Evolutionary conservation across 2,797 vertebrate species (phyloP).

Genomic region (Phalloptychus januarius): DNA sequence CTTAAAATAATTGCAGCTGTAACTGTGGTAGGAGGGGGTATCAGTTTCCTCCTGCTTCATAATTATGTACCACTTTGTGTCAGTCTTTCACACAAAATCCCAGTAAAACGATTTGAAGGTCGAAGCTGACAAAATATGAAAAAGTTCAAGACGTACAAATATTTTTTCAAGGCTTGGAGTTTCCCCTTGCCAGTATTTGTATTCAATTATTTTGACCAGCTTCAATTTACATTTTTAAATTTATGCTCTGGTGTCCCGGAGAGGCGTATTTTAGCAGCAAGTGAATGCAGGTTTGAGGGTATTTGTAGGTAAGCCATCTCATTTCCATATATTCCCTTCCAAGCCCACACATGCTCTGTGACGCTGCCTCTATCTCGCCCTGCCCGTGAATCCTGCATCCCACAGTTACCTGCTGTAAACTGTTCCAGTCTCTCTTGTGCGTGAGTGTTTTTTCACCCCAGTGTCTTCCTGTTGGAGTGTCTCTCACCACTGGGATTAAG

Average conservation of each 20-base stretch:
- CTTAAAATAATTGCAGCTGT: neutral
- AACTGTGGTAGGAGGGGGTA: neutral
- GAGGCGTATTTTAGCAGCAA: slow-evolving; percentile 44
- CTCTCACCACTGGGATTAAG: slow-evolving; percentile 81
- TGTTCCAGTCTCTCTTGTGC: slow-evolving; percentile 69
- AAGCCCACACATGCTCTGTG: slow-evolving; percentile 35
- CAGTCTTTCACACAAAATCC: neutral
- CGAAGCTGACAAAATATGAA: neutral
- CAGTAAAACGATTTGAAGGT: neutral
- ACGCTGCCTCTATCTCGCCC: slow-evolving; percentile 45
- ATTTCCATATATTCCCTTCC: slow-evolving; percentile 59
- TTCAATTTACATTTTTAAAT: slow-evolving; percentile 58
- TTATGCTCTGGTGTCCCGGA: slow-evolving; percentile 39
- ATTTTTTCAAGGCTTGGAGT: slow-evolving; percentile 15
- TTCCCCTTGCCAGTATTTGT: slow-evolving; percentile 36
- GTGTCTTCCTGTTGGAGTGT: slow-evolving; percentile 74
- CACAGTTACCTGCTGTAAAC: slow-evolving; percentile 76
- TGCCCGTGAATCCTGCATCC: slow-evolving; percentile 65
- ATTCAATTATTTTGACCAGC: slow-evolving; percentile 38
- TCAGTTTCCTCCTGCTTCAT: neutral
- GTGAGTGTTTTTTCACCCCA: slow-evolving; percentile 54
- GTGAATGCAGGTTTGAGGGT: slow-evolving; percentile 41
- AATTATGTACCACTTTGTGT: neutral
- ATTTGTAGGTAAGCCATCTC: slow-evolving; percentile 70
- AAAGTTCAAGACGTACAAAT: neutral